Conservation (phyloP, 2,113 vertebrate species). For the Corythornis madagascariensis region DNA sequence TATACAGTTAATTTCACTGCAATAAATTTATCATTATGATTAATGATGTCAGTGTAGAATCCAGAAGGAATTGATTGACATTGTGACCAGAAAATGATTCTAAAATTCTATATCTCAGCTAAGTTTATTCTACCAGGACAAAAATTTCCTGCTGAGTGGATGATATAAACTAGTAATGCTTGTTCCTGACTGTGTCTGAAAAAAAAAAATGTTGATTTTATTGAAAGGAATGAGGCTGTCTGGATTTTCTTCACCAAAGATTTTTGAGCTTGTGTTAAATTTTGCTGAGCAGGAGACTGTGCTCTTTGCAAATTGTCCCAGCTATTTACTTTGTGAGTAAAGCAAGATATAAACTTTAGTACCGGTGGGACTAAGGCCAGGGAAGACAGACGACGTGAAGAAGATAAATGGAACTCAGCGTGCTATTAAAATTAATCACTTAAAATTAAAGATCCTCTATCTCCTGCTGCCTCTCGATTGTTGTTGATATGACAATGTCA, state of each 20-base stretch:
- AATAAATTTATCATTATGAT: neutral
- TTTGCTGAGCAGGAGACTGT: neutral
- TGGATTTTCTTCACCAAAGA: neutral
- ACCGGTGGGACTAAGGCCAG: neutral
- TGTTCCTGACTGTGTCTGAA: neutral
- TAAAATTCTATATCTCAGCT: neutral
- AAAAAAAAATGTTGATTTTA: neutral
- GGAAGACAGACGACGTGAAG: neutral
- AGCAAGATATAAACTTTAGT: neutral
- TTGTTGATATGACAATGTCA: conserved; percentile 23
- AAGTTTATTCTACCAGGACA: neutral
- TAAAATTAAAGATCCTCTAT: conserved; percentile 26
- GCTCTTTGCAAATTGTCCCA: neutral
- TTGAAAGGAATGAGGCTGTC: neutral
- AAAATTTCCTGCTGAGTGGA: neutral
- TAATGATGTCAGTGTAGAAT: neutral
- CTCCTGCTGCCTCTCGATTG: neutral
- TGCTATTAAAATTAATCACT: conserved; percentile 18
- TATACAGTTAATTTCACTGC: neutral
- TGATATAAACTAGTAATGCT: neutral
- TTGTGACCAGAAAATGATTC: neutral
- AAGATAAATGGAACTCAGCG: neutral
- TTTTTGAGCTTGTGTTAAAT: neutral
- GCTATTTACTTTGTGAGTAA: neutral
- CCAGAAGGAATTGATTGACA: neutral